These are phyloP conservation scores for Saguinus midas DNA, from an alignment of 2,113 vertebrate genomes.

Conservation along the genomic window DNA sequence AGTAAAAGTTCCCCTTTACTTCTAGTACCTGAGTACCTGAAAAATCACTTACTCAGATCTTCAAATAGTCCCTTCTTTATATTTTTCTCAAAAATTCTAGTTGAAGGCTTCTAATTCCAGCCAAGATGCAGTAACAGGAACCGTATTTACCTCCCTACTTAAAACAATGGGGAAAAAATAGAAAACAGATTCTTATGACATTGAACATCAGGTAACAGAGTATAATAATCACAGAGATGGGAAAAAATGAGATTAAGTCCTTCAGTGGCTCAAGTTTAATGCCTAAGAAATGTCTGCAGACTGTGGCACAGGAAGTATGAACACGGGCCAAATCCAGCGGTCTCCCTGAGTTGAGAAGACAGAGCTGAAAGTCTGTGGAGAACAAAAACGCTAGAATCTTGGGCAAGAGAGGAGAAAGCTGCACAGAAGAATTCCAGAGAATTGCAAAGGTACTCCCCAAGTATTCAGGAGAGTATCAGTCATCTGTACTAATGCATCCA, in stretches of 20 bases:
- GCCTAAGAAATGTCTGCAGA: not conserved
- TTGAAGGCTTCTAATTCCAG: not conserved
- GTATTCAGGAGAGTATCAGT: not conserved
- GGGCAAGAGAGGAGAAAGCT: not conserved
- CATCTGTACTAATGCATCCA: not conserved
- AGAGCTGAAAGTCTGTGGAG: not conserved
- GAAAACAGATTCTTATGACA: not conserved
- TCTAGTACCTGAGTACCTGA: not conserved
- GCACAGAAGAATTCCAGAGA: not conserved
- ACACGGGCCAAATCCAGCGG: not conserved
- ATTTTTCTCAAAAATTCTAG: constrained; percentile 35
- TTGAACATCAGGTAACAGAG: not conserved
- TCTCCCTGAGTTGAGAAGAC: not conserved
- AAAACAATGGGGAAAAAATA: not conserved
- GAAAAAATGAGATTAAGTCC: not conserved
- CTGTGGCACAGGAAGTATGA: not conserved
- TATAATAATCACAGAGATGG: not conserved
- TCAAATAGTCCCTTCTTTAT: not conserved
- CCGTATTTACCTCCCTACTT: not conserved
- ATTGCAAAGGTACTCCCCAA: not conserved
- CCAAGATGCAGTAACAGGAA: not conserved
- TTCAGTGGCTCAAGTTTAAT: not conserved
- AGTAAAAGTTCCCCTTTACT: not conserved
- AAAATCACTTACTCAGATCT: not conserved
- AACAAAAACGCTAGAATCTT: not conserved